Evolutionary conservation across 2,113 vertebrate genomes (phyloP).

Genomic region (Corythornis vintsioides): DNA sequence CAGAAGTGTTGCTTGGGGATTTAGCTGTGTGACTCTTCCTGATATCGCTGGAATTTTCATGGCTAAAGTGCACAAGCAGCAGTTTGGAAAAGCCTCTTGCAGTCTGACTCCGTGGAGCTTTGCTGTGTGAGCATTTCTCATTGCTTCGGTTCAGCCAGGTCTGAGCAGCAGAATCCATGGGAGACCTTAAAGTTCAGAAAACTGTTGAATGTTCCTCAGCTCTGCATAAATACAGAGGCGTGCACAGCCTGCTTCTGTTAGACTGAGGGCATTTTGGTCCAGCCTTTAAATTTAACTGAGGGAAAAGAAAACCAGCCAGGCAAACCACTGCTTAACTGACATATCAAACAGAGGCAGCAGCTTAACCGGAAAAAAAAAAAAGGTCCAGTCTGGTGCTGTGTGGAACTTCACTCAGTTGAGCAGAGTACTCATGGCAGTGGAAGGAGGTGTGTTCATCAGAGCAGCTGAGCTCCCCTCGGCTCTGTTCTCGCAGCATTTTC

Average conservation of each 20-base stretch:
- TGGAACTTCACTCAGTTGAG: background rate
- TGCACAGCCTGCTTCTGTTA: background rate
- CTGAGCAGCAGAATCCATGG: background rate
- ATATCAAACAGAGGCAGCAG: background rate
- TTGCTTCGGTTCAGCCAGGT: background rate
- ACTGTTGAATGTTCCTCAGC: background rate
- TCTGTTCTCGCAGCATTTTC: background rate
- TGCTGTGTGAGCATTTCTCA: constrained; percentile 19
- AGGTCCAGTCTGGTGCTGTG: background rate
- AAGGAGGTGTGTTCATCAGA: background rate
- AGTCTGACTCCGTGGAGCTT: background rate
- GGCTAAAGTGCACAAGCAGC: constrained; percentile 7
- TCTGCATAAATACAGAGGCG: background rate
- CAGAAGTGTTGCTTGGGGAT: constrained; percentile 38
- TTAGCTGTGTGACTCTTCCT: constrained; percentile 37
- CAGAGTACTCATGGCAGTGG: background rate
- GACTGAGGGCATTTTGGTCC: background rate
- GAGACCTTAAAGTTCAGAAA: background rate
- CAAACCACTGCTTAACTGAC: background rate
- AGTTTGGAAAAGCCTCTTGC: constrained; percentile 20
- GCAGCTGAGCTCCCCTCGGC: background rate
- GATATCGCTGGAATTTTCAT: constrained; percentile 5
- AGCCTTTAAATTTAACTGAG: rapidly evolving
- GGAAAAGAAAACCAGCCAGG: rapidly evolving
- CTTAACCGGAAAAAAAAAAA: background rate